A percentile compares a stretch with the other conserved stretches of the same genome.
phyloP scores from a whole-genome alignment of 1,140 invertebrate genomes.

The Chironomus tepperi region DNA sequence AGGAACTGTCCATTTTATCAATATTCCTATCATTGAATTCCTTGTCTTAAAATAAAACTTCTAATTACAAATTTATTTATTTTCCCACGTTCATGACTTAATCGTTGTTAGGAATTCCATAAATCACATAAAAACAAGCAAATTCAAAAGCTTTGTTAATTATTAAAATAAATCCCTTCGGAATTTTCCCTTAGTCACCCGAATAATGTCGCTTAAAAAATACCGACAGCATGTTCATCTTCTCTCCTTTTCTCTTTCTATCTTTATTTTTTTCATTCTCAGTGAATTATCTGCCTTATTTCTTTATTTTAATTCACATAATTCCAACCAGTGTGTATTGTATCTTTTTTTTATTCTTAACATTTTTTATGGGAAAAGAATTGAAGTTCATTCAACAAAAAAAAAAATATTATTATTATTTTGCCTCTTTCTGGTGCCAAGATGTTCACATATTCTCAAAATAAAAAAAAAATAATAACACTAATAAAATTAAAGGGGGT shows the following conservation, averaged over 20 bases:
- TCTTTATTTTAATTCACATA: slow-evolving; percentile 3
- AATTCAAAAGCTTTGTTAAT: too few relatives aligned
- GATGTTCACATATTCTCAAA: not conserved
- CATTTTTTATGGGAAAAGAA: slow-evolving; percentile 13
- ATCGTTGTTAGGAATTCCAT: too few relatives aligned
- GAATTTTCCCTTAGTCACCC: too few relatives aligned
- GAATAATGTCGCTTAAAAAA: not conserved
- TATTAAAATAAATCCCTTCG: too few relatives aligned
- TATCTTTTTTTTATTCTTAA: not conserved
- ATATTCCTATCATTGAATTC: too few relatives aligned
- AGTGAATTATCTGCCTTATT: slow-evolving; percentile 6
- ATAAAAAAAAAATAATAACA: too few relatives aligned
- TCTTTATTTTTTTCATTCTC: not conserved
- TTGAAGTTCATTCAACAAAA: not conserved
- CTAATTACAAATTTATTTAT: too few relatives aligned
- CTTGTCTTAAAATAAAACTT: too few relatives aligned
- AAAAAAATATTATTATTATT: not conserved
- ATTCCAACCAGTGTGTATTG: not conserved
- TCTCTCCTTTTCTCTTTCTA: not conserved
- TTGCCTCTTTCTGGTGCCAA: not conserved
- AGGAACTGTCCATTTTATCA: too few relatives aligned
- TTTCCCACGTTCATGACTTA: too few relatives aligned
- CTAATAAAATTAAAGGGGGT: too few relatives aligned
- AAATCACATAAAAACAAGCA: too few relatives aligned
- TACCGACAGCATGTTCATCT: not conserved